Percentiles rank a stretch among this genome's conserved stretches.
Evolutionary conservation across 2,113 vertebrate genomes (phyloP).

Genomic region (Verasper variegatus): DNA sequence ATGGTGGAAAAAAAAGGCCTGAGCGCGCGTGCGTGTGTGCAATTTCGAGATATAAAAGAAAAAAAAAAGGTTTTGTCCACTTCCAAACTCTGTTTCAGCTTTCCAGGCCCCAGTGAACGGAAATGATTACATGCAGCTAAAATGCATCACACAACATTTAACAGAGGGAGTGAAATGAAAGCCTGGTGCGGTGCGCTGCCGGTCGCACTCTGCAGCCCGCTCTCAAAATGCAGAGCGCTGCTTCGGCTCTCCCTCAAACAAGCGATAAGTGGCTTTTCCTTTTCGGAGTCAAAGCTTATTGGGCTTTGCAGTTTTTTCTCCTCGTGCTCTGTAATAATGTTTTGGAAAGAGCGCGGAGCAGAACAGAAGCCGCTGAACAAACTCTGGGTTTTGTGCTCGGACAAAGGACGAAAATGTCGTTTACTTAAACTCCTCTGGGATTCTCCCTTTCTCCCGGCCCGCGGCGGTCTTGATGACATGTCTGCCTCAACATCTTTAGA

Average conservation of each 20-base stretch:
- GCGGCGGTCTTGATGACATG: constrained; percentile 27
- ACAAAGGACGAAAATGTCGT: constrained; percentile 22
- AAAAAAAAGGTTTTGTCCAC: constrained; percentile 68
- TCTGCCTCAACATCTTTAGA: constrained; percentile 10
- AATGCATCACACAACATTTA: constrained; percentile 85
- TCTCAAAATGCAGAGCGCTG: constrained; percentile 25
- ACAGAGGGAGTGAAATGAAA: constrained; percentile 84
- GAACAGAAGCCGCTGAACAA: constrained; percentile 63
- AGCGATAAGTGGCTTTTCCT: constrained; percentile 56
- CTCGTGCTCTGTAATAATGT: constrained; percentile 41
- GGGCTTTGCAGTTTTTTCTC: constrained; percentile 19
- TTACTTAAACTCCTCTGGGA: constrained; percentile 41
- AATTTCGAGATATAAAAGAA: background rate
- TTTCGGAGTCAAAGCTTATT: constrained; percentile 20
- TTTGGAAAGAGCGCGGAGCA: constrained; percentile 44
- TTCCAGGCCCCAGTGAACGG: constrained; percentile 61
- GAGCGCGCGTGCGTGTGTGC: background rate
- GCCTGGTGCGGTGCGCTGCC: constrained; percentile 77
- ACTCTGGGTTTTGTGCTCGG: constrained; percentile 39
- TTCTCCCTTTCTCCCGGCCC: constrained; percentile 26
- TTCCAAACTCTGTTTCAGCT: constrained; percentile 55
- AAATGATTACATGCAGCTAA: constrained; percentile 89
- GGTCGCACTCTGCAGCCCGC: constrained; percentile 42
- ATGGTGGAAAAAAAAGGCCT: background rate
- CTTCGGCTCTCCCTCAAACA: constrained; percentile 38